Evolutionary conservation across 2,797 vertebrate genomes (phyloP).

Genomic region (Amazonetta brasiliensis): DNA sequence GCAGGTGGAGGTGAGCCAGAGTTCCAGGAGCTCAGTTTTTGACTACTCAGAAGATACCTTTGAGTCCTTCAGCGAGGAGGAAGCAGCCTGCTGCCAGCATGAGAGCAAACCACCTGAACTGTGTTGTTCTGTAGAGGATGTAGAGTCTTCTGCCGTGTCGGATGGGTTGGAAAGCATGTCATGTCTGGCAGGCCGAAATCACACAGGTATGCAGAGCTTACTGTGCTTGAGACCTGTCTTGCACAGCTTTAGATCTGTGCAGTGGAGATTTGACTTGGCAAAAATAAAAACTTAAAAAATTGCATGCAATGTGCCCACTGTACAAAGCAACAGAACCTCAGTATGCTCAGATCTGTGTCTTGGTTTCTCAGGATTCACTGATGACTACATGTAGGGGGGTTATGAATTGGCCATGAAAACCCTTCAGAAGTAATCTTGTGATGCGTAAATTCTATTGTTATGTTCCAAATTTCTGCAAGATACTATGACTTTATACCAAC

Average conservation of each 20-base stretch:
- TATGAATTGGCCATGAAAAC: background rate
- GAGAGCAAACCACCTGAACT: background rate
- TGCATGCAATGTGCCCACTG: rapidly evolving
- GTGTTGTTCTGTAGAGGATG: background rate
- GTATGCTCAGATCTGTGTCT: background rate
- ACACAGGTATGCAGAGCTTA: background rate
- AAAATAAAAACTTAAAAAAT: background rate
- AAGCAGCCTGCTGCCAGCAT: background rate
- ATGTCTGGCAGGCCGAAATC: background rate
- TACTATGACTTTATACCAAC: background rate
- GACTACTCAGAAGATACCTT: slow-evolving; percentile 21
- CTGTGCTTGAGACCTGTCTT: background rate
- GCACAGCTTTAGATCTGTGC: background rate
- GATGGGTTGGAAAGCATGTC: background rate
- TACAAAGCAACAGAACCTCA: background rate
- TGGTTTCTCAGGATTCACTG: background rate
- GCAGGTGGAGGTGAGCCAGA: background rate
- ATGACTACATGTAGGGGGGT: background rate
- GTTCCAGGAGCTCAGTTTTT: background rate
- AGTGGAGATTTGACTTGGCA: background rate
- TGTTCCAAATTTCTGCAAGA: background rate
- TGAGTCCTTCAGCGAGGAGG: slow-evolving; percentile 1
- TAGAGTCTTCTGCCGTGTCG: background rate
- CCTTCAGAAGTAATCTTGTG: background rate
- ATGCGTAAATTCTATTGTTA: background rate